phyloP scores from a whole-genome alignment of 2,888 invertebrate species.

The Limenitis camilla region DNA sequence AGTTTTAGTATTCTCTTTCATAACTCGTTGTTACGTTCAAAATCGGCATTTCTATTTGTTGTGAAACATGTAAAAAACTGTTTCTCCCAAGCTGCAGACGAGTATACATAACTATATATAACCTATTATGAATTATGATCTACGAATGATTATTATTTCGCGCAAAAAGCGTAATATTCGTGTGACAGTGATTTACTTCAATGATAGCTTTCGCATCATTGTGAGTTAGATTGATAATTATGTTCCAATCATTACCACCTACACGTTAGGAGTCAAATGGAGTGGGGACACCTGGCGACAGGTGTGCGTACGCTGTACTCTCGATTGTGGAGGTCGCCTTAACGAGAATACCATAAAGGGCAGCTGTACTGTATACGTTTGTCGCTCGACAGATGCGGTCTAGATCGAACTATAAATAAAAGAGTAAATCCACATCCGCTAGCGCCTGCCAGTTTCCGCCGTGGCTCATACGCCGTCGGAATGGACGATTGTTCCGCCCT shows the following conservation, averaged over 20 bases:
- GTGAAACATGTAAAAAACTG: constrained; percentile 64
- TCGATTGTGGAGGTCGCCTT: constrained; percentile 43
- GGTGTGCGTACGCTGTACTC: constrained; percentile 53
- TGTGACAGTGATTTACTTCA: constrained; percentile 48
- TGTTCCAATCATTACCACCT: constrained; percentile 25
- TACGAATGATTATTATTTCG: no score
- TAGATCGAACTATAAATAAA: constrained; percentile 67
- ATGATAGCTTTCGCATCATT: constrained; percentile 54
- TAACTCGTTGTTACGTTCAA: constrained; percentile 64
- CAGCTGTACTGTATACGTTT: constrained; percentile 62
- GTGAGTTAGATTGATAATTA: constrained; percentile 34
- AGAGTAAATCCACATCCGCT: constrained; percentile 65
- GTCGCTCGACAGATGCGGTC: constrained; percentile 68
- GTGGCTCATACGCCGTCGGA: constrained; percentile 54
- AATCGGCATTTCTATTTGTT: constrained; percentile 63
- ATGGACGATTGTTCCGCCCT: constrained; percentile 60
- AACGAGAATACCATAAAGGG: constrained; percentile 53
- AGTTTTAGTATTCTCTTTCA: constrained; percentile 65
- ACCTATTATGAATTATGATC: no score
- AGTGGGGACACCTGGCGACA: constrained; percentile 59
- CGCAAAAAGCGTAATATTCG: constrained; percentile 43
- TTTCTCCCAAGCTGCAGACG: constrained; percentile 62
- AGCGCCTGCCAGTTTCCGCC: constrained; percentile 60
- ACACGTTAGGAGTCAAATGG: constrained; percentile 14
- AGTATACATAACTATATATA: constrained; percentile 52